Conservation (phyloP, 2,113 vertebrate species). For the Condylura cristata region DNA sequence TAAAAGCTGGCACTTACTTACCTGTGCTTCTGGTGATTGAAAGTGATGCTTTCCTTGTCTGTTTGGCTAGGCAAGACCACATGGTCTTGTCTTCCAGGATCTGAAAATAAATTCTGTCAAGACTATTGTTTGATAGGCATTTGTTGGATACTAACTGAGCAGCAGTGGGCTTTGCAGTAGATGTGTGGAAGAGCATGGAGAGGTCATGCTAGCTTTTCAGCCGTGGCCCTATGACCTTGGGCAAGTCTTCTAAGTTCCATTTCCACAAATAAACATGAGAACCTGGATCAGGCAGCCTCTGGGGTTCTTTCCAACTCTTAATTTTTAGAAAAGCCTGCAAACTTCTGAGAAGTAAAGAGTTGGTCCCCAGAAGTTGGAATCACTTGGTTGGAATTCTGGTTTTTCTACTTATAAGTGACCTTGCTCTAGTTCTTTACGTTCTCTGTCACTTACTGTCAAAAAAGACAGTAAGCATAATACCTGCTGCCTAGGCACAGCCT, state of each 20-base stretch:
- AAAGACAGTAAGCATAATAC: background rate
- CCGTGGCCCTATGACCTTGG: constrained; percentile 51
- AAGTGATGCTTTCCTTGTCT: background rate
- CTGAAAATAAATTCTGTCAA: background rate
- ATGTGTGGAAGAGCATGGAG: background rate
- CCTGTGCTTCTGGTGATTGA: background rate
- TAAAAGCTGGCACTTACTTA: background rate
- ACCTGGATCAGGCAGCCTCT: background rate
- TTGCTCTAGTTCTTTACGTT: background rate
- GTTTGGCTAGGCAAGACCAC: background rate
- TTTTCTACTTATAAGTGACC: background rate
- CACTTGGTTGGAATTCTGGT: background rate
- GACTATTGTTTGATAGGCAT: background rate
- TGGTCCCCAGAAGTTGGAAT: background rate
- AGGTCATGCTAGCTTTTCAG: background rate
- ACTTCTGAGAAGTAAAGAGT: background rate
- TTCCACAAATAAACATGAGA: constrained; percentile 66
- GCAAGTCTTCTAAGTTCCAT: constrained; percentile 35
- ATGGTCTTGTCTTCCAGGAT: background rate
- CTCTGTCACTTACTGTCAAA: background rate
- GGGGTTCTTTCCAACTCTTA: constrained; percentile 31
- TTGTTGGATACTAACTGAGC: background rate
- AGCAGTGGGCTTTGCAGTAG: background rate
- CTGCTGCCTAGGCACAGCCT: background rate
- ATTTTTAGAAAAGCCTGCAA: background rate